Conservation (phyloP, 2,888 invertebrate genomes). For the Leptothorax acervorum region DNA sequence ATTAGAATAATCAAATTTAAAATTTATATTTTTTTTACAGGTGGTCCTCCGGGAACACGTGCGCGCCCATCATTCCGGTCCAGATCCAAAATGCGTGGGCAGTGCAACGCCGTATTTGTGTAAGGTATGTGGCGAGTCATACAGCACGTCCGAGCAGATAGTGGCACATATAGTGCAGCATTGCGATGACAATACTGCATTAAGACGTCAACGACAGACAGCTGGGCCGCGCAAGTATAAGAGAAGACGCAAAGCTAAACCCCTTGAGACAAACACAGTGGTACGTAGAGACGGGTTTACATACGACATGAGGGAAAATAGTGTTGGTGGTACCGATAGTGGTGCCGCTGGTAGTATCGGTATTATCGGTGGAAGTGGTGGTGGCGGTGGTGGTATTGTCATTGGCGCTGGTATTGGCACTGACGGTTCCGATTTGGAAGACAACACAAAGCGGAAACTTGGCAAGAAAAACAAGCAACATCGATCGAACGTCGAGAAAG, state of each 20-base stretch:
- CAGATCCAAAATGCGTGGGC: conserved; percentile 89
- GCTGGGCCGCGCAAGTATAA: conserved; percentile 92
- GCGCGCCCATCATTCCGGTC: conserved; percentile 94
- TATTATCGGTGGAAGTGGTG: background rate
- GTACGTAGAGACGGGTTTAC: conserved; percentile 76
- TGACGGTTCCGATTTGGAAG: conserved; percentile 82
- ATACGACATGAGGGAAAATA: conserved; percentile 78
- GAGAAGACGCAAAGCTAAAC: too few relatives aligned
- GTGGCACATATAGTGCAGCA: conserved; percentile 94
- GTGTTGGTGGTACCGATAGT: background rate
- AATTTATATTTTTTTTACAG: too few relatives aligned
- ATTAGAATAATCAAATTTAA: too few relatives aligned
- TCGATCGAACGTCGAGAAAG: conserved; percentile 80
- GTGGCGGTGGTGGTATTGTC: background rate
- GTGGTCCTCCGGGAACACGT: conserved; percentile 95
- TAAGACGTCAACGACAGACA: conserved; percentile 92
- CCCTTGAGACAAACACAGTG: conserved; percentile 85
- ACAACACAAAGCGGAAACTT: conserved; percentile 83
- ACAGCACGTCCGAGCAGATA: conserved; percentile 91
- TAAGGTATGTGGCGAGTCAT: conserved; percentile 93
- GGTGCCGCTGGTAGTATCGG: background rate
- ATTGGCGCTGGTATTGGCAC: background rate
- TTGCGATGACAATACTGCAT: conserved; percentile 94
- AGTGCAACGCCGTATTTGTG: conserved; percentile 90
- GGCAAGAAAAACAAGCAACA: conserved; percentile 83